Evolutionary conservation across 1,140 invertebrate genomes (phyloP).

Genomic region (Trissolcus basalis): DNA sequence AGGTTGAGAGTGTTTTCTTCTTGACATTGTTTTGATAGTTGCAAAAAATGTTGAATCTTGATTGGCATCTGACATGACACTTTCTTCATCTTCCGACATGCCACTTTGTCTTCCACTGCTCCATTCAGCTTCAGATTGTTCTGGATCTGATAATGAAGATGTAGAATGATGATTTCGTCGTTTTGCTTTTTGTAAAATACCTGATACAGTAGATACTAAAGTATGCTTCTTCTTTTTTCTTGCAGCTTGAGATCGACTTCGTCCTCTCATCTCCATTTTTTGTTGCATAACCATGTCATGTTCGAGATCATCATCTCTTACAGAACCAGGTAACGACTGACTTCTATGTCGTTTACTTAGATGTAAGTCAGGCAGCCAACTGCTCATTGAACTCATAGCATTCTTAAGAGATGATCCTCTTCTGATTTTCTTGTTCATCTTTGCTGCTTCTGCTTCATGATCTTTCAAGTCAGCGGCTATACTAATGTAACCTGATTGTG

Average conservation of each 20-base stretch:
- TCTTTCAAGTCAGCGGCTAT: slow-evolving; percentile 83
- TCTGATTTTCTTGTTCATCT: slow-evolving; percentile 81
- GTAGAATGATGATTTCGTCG: slow-evolving; percentile 78
- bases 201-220: slow-evolving; percentile 86
- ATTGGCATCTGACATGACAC: slow-evolving; percentile 81
- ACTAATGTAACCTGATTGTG: slow-evolving; percentile 88
- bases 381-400: slow-evolving; percentile 87
- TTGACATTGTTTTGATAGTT: slow-evolving; percentile 78
- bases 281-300: slow-evolving; percentile 60
- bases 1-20: slow-evolving; percentile 69
- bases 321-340: slow-evolving; percentile 85
- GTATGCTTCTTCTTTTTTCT: slow-evolving; percentile 86
- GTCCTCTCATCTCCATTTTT: slow-evolving; percentile 63
- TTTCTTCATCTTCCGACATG: slow-evolving; percentile 83
- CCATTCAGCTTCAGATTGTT: slow-evolving; percentile 87
- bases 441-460: slow-evolving; percentile 75
- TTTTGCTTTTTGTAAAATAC: slow-evolving; percentile 87
- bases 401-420: slow-evolving; percentile 84
- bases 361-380: slow-evolving; percentile 88
- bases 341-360: slow-evolving; percentile 86
- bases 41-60: slow-evolving; percentile 80
- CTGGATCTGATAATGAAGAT: slow-evolving; percentile 84
- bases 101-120: slow-evolving; percentile 81
- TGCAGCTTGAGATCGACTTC: slow-evolving; percentile 60
- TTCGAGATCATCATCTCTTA: slow-evolving; percentile 79